These are phyloP conservation scores for Gryon sp. DNA, from an alignment of 1,140 invertebrate species.

Conservation along the genomic window DNA sequence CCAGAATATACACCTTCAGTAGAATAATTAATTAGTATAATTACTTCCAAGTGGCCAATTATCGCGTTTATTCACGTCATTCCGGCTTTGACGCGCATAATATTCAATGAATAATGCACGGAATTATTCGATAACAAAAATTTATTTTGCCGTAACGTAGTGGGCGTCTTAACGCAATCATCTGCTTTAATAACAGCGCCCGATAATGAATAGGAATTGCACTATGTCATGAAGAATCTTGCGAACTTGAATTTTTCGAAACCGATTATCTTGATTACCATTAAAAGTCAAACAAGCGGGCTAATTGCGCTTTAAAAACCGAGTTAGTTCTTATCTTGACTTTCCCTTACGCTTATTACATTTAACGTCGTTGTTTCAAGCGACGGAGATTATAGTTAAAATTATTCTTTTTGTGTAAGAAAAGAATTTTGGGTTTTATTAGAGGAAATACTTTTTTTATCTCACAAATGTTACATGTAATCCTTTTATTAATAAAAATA, in stretches of 20 bases:
- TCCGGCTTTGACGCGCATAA: conserved; percentile 23
- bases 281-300: conserved; percentile 42
- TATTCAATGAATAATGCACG: conserved; percentile 33
- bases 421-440: too few species aligned
- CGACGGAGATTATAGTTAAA: too few species aligned
- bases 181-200: conserved; percentile 32
- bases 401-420: too few species aligned
- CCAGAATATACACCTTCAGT: conserved; percentile 8
- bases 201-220: conserved; percentile 52
- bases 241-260: conserved; percentile 17
- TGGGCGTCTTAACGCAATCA: conserved; percentile 42
- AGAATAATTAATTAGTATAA: conserved; percentile 46
- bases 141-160: conserved; percentile 44
- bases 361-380: background rate
- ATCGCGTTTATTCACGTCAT: conserved; percentile 27
- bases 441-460: too few species aligned
- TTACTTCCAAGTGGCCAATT: conserved; percentile 44
- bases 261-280: conserved; percentile 41
- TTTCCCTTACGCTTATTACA: conserved; percentile 7
- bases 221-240: background rate
- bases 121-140: conserved; percentile 53
- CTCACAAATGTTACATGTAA: too few species aligned
- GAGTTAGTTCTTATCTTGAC: conserved; percentile 31
- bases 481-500: too few species aligned
- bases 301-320: conserved; percentile 49